Conservation (phyloP, 1,140 invertebrate genomes). For the Conus ventricosus region DNA sequence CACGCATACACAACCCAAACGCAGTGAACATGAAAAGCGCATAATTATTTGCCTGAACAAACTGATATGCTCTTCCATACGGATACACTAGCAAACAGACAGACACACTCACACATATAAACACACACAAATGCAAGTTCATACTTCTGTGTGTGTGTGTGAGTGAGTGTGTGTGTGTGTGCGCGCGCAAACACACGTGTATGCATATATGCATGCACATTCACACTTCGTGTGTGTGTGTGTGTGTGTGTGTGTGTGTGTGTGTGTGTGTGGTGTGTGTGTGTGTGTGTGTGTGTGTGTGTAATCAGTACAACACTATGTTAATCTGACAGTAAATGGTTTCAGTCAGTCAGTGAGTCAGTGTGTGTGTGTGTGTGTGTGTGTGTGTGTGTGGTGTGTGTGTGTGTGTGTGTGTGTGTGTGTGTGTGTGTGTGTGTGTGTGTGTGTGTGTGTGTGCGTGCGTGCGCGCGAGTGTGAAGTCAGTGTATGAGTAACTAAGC, state of each 20-base stretch:
- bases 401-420: not conserved
- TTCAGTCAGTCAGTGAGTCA: too few relatives aligned
- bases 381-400: not conserved
- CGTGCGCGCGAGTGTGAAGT: not conserved
- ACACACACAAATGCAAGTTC: not conserved
- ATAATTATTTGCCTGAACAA: too few relatives aligned
- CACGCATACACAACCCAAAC: not conserved
- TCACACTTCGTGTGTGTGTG: not conserved
- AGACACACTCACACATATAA: not conserved
- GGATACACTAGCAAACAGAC: not conserved
- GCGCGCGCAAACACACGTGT: not conserved
- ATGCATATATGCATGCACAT: not conserved
- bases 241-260: not conserved
- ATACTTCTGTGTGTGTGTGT: not conserved
- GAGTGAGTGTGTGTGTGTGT: not conserved
- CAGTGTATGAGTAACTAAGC: too few relatives aligned
- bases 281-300: not conserved
- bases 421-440: not conserved
- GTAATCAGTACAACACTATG: too few relatives aligned
- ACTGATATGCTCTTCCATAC: not conserved
- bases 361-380: constrained; percentile 1
- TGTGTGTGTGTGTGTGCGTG: not conserved
- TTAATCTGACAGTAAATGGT: too few relatives aligned
- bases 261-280: not conserved
- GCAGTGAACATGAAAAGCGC: not conserved